Conservation (phyloP, 2,113 vertebrate species). For the Guaruba guarouba region DNA sequence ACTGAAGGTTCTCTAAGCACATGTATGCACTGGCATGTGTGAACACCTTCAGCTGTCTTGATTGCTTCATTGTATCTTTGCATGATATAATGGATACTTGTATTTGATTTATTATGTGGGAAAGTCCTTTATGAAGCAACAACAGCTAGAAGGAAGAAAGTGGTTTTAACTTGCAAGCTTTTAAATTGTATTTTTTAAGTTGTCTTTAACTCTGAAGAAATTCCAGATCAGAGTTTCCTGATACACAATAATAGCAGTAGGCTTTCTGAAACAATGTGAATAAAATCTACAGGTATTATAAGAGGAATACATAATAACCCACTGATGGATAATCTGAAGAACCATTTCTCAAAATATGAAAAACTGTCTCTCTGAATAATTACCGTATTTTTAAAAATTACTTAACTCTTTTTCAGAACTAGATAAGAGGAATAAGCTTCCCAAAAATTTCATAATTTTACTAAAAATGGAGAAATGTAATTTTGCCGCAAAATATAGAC, state of each 20-base stretch:
- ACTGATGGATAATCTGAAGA: neutral
- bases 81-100: neutral
- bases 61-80: neutral
- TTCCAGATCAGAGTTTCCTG: neutral
- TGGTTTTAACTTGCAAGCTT: neutral
- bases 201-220: neutral
- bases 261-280: neutral
- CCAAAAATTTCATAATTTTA: neutral
- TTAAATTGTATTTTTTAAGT: neutral
- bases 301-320: neutral
- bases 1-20: neutral
- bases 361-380: neutral
- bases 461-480: neutral
- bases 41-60: neutral
- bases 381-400: neutral
- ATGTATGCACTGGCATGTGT: fast-evolving
- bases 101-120: neutral
- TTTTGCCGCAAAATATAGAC: neutral
- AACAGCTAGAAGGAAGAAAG: neutral
- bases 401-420: neutral
- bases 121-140: neutral
- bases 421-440: neutral
- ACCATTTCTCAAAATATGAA: neutral
- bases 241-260: neutral
- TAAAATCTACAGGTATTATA: neutral